Evolutionary conservation across 2,888 invertebrate genomes (phyloP), one percentile per base, ranked within the genome.

Genomic region (Nomada flava): DNA sequence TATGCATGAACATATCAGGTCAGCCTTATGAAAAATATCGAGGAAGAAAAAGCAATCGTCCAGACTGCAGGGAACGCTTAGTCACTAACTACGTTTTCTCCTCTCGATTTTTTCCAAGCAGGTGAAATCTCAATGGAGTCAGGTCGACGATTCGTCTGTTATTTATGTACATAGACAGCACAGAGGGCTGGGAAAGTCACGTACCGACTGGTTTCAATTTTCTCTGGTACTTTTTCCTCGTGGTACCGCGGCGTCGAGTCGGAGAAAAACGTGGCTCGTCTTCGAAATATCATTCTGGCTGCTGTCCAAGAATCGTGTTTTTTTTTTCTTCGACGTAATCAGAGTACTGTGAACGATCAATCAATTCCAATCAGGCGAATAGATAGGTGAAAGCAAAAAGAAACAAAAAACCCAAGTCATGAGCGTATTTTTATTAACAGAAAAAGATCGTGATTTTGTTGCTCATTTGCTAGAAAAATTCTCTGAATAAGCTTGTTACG

Each of bases 271-370:
- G 60, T 67, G 63, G 55, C 69, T 76, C 73, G 73, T 85, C 86
- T 67, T 80, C 82, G 78, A 80, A 87, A 87, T 85, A 84, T 87
- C 84, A 84, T 80, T 73, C 77, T 87, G 87, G 87, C 83, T 65
- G 29, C 29, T 29, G 53, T 78, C 87, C 87, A 87, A 82, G 47
- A 18, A 59, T 63, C 60, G 47, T 20, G 20, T 20, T 20, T 36
- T 82, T 69, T 73, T 0, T 15, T 3, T 3, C 70, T 75, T 23
- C 29, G 53, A 20, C 52, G 65, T 69, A 82, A 85, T 85, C 85
- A 65, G 64, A 68, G 47, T 44, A n/a, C n/a, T 50, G 29, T 70
- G 68, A 57, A 71, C 79, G 76, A 85, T 68, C 65, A 79, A 82
- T 85, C 79, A 62, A 53, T 23, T 36, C 68, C 60, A 70, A 73